Percentiles rank a stretch among this genome's conserved stretches.
Evolutionary conservation across 1,140 invertebrate species (phyloP).

Genomic region (Hestina assimilis): DNA sequence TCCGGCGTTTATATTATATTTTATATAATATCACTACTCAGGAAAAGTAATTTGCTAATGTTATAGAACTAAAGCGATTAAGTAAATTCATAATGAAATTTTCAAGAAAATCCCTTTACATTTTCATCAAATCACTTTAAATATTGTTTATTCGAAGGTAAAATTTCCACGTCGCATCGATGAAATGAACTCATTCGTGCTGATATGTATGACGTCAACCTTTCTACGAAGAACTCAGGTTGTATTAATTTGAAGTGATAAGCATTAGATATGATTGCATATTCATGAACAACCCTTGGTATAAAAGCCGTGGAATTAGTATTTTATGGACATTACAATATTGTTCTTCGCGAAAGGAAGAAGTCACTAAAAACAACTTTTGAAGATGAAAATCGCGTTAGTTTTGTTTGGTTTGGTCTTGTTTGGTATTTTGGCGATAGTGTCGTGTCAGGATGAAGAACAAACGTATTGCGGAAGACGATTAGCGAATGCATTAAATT

Average conservation of each 20-base stretch:
- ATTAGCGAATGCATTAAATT: conserved; percentile 11
- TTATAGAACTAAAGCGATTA: too few relatives aligned
- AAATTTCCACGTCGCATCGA: background rate
- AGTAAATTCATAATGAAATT: too few relatives aligned
- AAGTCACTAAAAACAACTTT: background rate
- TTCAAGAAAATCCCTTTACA: too few relatives aligned
- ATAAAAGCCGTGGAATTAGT: conserved; percentile 4
- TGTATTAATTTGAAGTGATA: background rate
- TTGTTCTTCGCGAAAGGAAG: background rate
- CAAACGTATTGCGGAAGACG: conserved; percentile 21
- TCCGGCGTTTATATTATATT: too few relatives aligned
- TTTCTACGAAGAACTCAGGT: background rate
- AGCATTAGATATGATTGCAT: conserved; percentile 11
- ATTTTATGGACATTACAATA: background rate
- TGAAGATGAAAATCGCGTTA: background rate
- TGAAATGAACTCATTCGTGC: background rate
- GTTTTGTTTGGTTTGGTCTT: background rate
- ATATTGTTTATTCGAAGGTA: background rate
- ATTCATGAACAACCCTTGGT: conserved; percentile 8
- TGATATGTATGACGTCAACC: background rate
- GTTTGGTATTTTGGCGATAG: background rate
- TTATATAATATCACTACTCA: too few relatives aligned
- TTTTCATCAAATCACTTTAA: background rate
- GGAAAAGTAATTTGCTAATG: too few relatives aligned
- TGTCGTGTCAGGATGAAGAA: background rate